Conservation (phyloP, 2,113 vertebrate genomes). For the Pollachius pollachius region DNA sequence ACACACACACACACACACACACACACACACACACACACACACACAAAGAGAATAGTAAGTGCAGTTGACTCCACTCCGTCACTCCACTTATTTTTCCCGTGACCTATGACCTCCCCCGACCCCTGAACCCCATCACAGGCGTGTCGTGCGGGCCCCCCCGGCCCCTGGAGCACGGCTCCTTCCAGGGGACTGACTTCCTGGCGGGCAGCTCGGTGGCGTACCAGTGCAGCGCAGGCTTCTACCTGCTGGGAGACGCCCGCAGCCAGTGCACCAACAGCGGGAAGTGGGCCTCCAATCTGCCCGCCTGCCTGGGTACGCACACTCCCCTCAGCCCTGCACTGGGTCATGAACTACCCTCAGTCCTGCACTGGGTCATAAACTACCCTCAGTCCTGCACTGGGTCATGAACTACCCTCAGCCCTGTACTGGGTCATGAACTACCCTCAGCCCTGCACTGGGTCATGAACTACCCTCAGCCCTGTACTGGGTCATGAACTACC, state of each 20-base stretch:
- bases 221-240: constrained; percentile 89
- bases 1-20: no score
- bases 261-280: constrained; percentile 87
- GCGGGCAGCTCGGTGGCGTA: constrained; percentile 86
- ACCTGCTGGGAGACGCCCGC: constrained; percentile 88
- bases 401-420: no score
- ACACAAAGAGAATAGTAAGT: no score
- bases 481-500: no score
- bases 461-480: no score
- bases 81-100: not conserved
- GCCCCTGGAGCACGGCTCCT: constrained; percentile 84
- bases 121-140: constrained; percentile 62
- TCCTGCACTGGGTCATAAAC: no score
- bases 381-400: no score
- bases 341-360: no score
- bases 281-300: constrained; percentile 86
- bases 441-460: no score
- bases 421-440: no score
- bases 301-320: constrained; percentile 86
- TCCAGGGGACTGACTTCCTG: constrained; percentile 83
- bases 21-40: no score
- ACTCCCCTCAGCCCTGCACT: not conserved
- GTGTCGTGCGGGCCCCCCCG: constrained; percentile 88
- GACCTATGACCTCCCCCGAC: not conserved
- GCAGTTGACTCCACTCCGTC: not conserved